Base-by-base conservation (phyloP, 30 jellyfish, hydroid and myxozoan genomes). In the Hydractinia echinata region DNA sequence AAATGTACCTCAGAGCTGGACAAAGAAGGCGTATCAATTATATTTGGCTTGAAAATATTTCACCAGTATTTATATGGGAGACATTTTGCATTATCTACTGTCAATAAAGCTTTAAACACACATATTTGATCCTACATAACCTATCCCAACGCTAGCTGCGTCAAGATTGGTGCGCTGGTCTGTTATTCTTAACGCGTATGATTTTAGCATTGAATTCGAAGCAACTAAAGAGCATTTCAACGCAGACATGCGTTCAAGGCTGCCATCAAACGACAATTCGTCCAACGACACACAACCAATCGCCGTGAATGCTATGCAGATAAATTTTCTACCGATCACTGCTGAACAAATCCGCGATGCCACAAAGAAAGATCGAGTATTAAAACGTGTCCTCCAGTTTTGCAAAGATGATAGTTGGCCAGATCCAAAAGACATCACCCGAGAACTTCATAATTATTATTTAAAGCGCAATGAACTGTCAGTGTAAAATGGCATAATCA, bases 41-140 rank as follows among this genome's bases (percentile, higher is more conserved):
- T n/a, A 15, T 83, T 68, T 55, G 95, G 86, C 53, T 74, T 83
- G 7, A 74, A 88, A 83, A 76, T 83, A 74, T 88, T 88, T 67
- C 81, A 67, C 88, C 9, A 73, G 85, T 83, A 88, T 62, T 82
- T 88, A 52, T 76, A 66, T 66, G 95, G 96, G 19, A 52, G 95
- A 51, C 54, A 84, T 16, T 84, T 88, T 72, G 68, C 83, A 9
- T 51, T 83, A 81, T 83, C 77, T 16, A 88, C 90, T 51, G 95
- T 83, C 72, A 95, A 88, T 61, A 51, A 83, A 61, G 82, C 95
- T 16, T 54, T 88, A 50, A n/a, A n/a, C n/a, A n/a, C n/a, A n/a
- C n/a, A n/a, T n/a, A n/a, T 80, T 87, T 67, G 89, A 83, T 18
- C 70, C 95, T 60, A 52, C 53, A 66, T 14, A 77, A 11, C 95